Evolutionary conservation across 2,113 vertebrate genomes (phyloP).

Genomic region (Myodes glareolus): DNA sequence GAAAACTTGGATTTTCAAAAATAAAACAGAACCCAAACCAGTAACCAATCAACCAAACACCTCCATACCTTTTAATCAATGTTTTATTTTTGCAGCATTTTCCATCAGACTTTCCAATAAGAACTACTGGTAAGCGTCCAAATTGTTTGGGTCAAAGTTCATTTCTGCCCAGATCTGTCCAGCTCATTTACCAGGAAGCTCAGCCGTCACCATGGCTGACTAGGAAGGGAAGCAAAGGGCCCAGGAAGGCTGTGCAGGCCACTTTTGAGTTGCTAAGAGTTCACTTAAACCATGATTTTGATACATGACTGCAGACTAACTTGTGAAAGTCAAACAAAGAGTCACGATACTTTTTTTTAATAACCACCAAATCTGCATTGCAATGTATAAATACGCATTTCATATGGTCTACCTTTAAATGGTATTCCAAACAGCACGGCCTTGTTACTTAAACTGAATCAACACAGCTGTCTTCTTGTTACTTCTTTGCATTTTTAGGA

Average conservation of each 20-base stretch:
- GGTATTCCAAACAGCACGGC: conserved; percentile 77
- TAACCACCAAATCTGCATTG: conserved; percentile 77
- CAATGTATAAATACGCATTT: conserved; percentile 78
- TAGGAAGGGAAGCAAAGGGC: background rate
- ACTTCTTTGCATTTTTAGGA: conserved; percentile 79
- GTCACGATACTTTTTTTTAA: conserved; percentile 69
- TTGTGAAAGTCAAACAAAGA: conserved; percentile 69
- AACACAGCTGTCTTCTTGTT: conserved; percentile 81
- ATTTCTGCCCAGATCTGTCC: background rate
- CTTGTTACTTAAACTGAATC: conserved; percentile 78
- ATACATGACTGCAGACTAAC: conserved; percentile 55
- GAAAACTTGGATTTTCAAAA: background rate
- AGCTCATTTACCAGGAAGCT: background rate
- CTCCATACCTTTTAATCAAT: background rate
- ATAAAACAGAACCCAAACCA: background rate
- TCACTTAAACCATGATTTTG: conserved; percentile 56
- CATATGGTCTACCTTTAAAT: conserved; percentile 83
- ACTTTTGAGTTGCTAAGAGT: conserved; percentile 39
- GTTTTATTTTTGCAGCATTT: conserved; percentile 16
- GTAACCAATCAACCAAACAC: background rate
- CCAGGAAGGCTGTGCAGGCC: background rate
- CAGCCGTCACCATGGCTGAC: background rate
- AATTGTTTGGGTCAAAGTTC: conserved; percentile 5
- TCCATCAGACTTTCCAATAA: background rate
- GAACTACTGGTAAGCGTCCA: background rate